These are phyloP conservation scores for Notodonta dromedarius DNA, from an alignment of 2,888 invertebrate species.

Conservation along the genomic window DNA sequence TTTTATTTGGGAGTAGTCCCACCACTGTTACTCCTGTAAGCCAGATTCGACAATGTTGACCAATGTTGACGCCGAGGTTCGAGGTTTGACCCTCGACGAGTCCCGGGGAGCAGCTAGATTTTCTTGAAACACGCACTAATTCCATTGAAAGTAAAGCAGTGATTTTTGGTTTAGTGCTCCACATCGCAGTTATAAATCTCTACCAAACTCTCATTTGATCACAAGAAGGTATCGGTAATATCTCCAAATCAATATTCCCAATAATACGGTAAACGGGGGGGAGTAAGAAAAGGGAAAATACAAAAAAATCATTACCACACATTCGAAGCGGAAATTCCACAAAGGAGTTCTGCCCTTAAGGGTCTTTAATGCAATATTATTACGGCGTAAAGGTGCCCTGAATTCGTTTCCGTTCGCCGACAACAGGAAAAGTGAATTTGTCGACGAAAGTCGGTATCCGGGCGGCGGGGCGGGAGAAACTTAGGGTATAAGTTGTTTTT, in stretches of 20 bases:
- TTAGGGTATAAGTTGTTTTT: constrained; percentile 8
- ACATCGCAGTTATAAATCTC: too few relatives aligned
- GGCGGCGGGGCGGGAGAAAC: constrained; percentile 15
- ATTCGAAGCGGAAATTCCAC: constrained; percentile 28
- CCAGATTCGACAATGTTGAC: too few relatives aligned
- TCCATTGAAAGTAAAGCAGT: too few relatives aligned
- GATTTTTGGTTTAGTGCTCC: too few relatives aligned
- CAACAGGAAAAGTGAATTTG: constrained; percentile 70
- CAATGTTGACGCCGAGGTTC: too few relatives aligned
- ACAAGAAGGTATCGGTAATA: background rate
- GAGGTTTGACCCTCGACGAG: too few relatives aligned
- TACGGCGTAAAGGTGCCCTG: constrained; percentile 52
- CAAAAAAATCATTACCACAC: constrained; percentile 19
- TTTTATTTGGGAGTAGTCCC: too few relatives aligned
- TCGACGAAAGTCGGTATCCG: constrained; percentile 48
- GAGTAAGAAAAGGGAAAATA: background rate
- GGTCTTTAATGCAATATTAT: constrained; percentile 56
- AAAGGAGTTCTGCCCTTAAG: constrained; percentile 45
- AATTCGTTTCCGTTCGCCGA: constrained; percentile 55
- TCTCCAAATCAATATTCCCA: constrained; percentile 3
- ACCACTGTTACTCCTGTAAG: too few relatives aligned
- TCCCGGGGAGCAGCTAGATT: too few relatives aligned
- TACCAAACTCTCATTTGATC: background rate
- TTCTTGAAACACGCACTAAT: too few relatives aligned
- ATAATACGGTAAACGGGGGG: background rate